Evolutionary conservation across 2,113 vertebrate species (phyloP), one percentile per base, ranked within the genome.

Genomic region (Tringa solitaria): DNA sequence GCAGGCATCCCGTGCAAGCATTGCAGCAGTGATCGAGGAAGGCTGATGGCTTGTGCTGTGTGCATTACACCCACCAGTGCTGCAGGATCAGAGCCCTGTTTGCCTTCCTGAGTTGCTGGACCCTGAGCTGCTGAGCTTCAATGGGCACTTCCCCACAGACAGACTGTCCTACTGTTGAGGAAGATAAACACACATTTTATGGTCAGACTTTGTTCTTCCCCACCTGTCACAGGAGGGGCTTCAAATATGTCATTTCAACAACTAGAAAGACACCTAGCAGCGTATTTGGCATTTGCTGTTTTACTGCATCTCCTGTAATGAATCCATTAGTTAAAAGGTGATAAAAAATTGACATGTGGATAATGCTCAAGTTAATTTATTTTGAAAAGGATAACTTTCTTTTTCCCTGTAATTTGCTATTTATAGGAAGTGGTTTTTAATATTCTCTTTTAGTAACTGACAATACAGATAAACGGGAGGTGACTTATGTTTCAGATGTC

Each of bases 111-210:
- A 81, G n/a, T 5, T 14, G 6, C 27, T 84, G 41, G 7, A 74
- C 8, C 14, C 37, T 27, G 17, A 27, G 23, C 19, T 53, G 24
- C 24, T 0, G 1, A 67, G 8, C 5, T 74, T n/a, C 69, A 60
- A 37, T 1, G 4, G 22, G 5, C 50, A 17, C 51, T 35, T 68
- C 14, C 20, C 26, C 2, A 1, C 0, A 0, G 41, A 10, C 1
- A 4, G 35, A 48, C 28, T 48, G 22, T 50, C 30, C 16, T 73
- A 6, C 7, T 4, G 2, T 59, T 64, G 27, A 88, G 8, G 27
- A 70, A 57, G 35, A 50, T 9, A 48, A 48, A 10, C 22, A 70
- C 6, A 37, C 0, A 1, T n/a, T 61, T 65, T 81, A 39, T 60
- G 21, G 53, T 59, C 45, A 72, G 35, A 45, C 12, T 48, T 56